Evolutionary conservation across 2,888 invertebrate species (phyloP), one percentile per base, ranked within the genome.

Genomic region (Brassicogethes aeneus): DNA sequence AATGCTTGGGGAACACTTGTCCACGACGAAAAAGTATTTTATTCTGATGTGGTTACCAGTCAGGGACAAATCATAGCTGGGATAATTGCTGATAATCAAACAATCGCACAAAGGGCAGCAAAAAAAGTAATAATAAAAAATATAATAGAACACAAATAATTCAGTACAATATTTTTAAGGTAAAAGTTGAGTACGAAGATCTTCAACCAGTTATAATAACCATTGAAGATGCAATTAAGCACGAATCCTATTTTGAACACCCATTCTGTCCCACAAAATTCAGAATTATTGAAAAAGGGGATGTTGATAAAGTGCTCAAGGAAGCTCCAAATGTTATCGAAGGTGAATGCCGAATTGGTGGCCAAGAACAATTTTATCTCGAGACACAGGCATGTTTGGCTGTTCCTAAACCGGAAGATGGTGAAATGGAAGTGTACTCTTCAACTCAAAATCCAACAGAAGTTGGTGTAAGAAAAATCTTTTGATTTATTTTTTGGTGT

Each of bases 351-450:
- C 72, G 82, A 42, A 83, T 88, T 58, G 92, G 92, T 8, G 92
- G 90, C 0, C 95, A 97, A 67, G 96, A 96, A 62, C 97, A 97
- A 64, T 95, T 97, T 66, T 97, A 96, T 68, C 70, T 97, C 54
- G 97, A 97, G 69, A 91, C 95, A 0, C 80, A 88, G 46, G 79
- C 78, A 1, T 69, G 79, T 2, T 68, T 85, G 43, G 87, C 77
- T 0, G 69, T 85, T 34, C 88, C 88, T 0, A 80, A 79, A 51
- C 78, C 75, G 53, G 88, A 88, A 62, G 82, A 82, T 43, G 80
- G 86, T 48, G 95, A 95, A 66, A 66, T 96, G 43, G 92, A 93
- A 62, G 66, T 95, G 37, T 82, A 84, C 58, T 79, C 81, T 49
- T 85, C 91, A 0, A 83, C 87, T 3, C 96, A 96, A 65, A 81